A percentile compares a stretch with the other conserved stretches of the same genome.
Conservation (phyloP, 2,113 vertebrate genomes). For the Romanogobio albipinnatus region DNA sequence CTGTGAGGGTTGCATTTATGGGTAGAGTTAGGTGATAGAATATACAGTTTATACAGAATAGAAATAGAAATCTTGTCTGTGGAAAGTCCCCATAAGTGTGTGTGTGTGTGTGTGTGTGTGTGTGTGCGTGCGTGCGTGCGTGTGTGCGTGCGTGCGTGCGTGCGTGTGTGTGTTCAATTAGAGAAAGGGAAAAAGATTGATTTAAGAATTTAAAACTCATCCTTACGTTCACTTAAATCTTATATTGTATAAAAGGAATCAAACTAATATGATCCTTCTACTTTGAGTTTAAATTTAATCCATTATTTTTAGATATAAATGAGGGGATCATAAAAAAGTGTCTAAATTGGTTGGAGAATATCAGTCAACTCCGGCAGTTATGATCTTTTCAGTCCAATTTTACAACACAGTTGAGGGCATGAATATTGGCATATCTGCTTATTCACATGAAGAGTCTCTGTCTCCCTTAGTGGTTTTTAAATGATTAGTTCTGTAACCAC, state of each 20-base stretch:
- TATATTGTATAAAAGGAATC: no score
- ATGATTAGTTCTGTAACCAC: constrained; percentile 5
- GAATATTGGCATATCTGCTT: constrained; percentile 45
- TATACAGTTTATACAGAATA: no score
- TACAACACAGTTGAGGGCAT: constrained; percentile 6
- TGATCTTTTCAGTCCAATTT: constrained; percentile 34
- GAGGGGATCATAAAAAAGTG: neutral
- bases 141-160: no score
- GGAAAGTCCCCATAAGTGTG: no score
- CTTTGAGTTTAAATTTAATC: neutral
- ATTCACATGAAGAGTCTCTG: neutral
- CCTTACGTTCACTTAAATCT: neutral
- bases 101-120: no score
- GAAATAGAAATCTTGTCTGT: no score
- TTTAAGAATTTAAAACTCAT: neutral
- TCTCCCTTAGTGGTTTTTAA: neutral
- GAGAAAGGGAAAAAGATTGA: no score
- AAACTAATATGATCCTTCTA: no score
- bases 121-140: no score
- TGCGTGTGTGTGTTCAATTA: no score
- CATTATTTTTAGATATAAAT: neutral
- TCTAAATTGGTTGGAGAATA: neutral
- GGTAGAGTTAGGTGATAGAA: no score
- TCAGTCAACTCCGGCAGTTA: constrained; percentile 16
- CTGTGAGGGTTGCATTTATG: no score